phyloP scores from a whole-genome alignment of 1,140 invertebrate species.

The Drosophila kohkoa region DNA sequence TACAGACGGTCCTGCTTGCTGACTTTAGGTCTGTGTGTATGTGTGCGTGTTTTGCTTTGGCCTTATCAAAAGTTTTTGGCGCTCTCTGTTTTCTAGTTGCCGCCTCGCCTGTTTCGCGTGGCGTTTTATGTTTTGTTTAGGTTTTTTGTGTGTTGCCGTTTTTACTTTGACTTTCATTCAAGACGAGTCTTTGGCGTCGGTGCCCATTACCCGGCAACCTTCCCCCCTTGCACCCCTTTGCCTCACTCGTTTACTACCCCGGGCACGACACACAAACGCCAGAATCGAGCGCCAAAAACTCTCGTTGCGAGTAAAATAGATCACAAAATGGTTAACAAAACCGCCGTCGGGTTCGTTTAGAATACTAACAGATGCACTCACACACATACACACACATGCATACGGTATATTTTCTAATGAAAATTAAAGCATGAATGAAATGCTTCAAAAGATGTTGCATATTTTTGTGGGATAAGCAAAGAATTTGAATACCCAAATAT shows the following conservation, averaged over 20 bases:
- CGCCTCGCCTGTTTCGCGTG: constrained; percentile 23
- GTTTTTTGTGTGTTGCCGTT: constrained; percentile 76
- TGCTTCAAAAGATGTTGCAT: constrained; percentile 5
- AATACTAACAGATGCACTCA: constrained; percentile 43
- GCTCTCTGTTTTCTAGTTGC: constrained; percentile 61
- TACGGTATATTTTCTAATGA: constrained; percentile 50
- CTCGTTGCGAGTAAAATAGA: constrained; percentile 66
- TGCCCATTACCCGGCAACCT: constrained; percentile 11
- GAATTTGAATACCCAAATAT: background rate
- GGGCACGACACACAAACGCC: constrained; percentile 70
- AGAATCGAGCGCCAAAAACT: constrained; percentile 61
- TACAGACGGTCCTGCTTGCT: background rate
- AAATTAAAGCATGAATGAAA: constrained; percentile 54
- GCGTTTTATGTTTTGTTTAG: constrained; percentile 82
- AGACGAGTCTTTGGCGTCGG: constrained; percentile 69
- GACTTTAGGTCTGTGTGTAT: background rate
- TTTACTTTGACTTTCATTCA: constrained; percentile 85
- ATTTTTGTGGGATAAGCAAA: background rate
- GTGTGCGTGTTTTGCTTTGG: constrained; percentile 58
- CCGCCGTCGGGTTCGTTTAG: constrained; percentile 51
- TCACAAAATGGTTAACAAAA: constrained; percentile 78
- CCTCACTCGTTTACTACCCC: constrained; percentile 17
- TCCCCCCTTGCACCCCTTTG: constrained; percentile 2
- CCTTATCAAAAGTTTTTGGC: constrained; percentile 75
- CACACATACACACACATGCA: constrained; percentile 35